Evolutionary conservation across 2,797 vertebrate genomes (phyloP), one percentile per base, ranked within the genome.

Genomic region (Nannoperca obscura): DNA sequence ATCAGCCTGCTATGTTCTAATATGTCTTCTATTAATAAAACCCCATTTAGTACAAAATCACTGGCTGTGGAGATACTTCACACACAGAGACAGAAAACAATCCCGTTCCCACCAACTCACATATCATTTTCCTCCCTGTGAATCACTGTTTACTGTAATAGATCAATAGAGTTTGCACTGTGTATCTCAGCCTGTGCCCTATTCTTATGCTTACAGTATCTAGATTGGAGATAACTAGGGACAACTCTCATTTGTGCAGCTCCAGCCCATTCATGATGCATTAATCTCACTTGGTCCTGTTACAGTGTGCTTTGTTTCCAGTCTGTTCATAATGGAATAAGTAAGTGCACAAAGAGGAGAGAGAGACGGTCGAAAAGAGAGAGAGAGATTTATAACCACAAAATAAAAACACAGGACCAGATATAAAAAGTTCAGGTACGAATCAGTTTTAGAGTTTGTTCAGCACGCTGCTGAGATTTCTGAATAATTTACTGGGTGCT

Each of bases 401-500:
- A 30, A 70, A 46, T 47, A 74, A 52, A 74, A 52, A 63, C n/a
- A 71, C 4, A 38, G 44, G 68, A 80, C 22, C 58, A 76, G 24
- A 83, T 81, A 63, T 71, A 52, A 80, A 85, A 88, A 82, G 72
- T 90, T 90, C 79, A 89, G 80, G 81, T 86, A 66, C 54, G 36
- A 81, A 75, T 78, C 40, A n/a, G 75, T 80, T 87, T 83, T 63
- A 38, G 74, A 76, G 83, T 89, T 89, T 88, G 78, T 88, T 89
- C 74, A 78, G 81, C 74, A 68, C 72, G 71, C 78, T 78, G 87
- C 83, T 84, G 76, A 83, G 75, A 53, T 74, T 76, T 73, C 63
- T 92, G 78, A 94, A 93, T 93, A 83, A 92, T 93, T 93, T 76
- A 93, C 84, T 0, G 50, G 47, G 47, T 84, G 80, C 71, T 88